Conservation (phyloP, 53 echinoderm and acorn worm species). For the Patiria pectinifera region DNA sequence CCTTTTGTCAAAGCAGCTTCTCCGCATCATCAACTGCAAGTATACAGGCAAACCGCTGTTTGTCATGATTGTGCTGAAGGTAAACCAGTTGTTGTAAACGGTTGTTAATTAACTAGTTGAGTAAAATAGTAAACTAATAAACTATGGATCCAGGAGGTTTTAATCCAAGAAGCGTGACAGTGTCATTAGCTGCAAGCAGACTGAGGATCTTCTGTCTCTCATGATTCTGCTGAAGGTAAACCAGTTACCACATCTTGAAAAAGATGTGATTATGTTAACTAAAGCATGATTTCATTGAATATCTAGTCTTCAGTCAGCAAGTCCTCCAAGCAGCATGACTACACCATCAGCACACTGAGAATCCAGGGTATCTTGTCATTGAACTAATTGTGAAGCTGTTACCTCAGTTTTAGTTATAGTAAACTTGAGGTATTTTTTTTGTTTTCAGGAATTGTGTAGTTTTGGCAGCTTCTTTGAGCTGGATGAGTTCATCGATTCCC, state of each 20-base stretch:
- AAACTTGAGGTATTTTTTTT: neutral
- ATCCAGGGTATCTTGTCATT: too few species aligned
- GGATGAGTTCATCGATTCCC: slow-evolving; percentile 77
- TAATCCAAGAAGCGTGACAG: slow-evolving; percentile 53
- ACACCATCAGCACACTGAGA: too few species aligned
- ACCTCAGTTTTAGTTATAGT: neutral
- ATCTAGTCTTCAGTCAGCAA: too few species aligned
- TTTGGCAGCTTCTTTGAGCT: slow-evolving; percentile 90
- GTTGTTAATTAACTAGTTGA: neutral
- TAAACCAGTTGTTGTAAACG: neutral
- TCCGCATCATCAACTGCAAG: slow-evolving; percentile 67
- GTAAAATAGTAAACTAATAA: neutral
- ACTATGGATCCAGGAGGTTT: slow-evolving; percentile 3
- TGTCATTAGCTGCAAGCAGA: slow-evolving; percentile 72
- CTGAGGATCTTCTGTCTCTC: slow-evolving; percentile 67
- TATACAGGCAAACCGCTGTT: slow-evolving; percentile 64
- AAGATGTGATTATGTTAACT: neutral
- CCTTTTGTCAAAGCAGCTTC: slow-evolving; percentile 25
- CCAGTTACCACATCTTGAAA: neutral
- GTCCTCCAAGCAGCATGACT: too few species aligned
- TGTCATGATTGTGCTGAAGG: slow-evolving; percentile 71
- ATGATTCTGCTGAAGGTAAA: slow-evolving; percentile 69
- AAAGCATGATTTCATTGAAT: too few species aligned
- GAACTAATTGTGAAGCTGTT: too few species aligned
- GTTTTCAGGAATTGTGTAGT: slow-evolving; percentile 77